Percentiles rank a stretch among this genome's conserved stretches.
phyloP scores from a whole-genome alignment of 2,888 invertebrate species.

The Corbicula japonica region DNA sequence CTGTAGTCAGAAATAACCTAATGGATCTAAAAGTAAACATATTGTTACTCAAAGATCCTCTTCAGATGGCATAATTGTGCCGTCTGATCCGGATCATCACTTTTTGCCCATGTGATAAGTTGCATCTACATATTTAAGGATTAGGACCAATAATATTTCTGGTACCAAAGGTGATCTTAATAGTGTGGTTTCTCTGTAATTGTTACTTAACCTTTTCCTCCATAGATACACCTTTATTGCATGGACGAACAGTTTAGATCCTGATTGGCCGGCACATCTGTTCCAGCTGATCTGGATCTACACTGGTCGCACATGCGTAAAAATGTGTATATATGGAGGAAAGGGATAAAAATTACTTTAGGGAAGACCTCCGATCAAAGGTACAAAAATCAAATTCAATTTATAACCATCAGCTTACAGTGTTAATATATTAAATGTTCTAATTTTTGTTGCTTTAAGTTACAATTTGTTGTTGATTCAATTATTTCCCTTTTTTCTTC shows the following conservation, averaged over 20 bases:
- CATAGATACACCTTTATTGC: too few species aligned
- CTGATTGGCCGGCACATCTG: background rate
- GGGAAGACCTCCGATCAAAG: background rate
- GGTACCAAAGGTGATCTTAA: too few species aligned
- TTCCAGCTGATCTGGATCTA: background rate
- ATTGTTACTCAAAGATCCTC: too few species aligned
- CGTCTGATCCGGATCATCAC: too few species aligned
- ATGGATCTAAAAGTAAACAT: too few species aligned
- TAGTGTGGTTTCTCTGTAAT: too few species aligned
- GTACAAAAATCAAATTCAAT: background rate
- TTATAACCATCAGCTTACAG: background rate
- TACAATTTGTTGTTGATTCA: background rate
- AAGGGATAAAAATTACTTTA: background rate
- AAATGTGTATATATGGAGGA: background rate
- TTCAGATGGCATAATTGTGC: too few species aligned
- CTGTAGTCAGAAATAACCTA: too few species aligned
- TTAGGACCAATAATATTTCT: too few species aligned
- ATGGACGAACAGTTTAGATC: background rate
- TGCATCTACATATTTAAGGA: too few species aligned
- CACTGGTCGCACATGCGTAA: background rate
- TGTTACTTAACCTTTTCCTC: too few species aligned
- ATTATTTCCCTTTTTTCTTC: constrained; percentile 12
- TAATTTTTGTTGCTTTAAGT: background rate
- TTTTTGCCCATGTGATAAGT: too few species aligned
- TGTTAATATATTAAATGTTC: background rate